Evolutionary conservation across 92 coral and sea anemone species (phyloP).

Genomic region (Bergia puertoricense): DNA sequence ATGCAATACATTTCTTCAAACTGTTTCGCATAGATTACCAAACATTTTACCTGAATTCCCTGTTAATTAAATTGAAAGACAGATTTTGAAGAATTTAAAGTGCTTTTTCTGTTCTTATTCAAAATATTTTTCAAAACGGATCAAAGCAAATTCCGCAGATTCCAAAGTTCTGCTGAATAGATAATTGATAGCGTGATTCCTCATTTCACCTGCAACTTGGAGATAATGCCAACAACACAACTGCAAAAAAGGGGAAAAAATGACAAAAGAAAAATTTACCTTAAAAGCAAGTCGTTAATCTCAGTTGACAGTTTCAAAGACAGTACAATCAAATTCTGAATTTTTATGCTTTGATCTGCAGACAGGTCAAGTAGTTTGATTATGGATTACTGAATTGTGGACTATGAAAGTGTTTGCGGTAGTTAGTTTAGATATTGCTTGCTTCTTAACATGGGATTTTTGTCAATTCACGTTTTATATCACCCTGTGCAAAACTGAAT

Average conservation of each 20-base stretch:
- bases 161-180: no score
- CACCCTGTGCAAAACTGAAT: not conserved
- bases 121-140: not conserved
- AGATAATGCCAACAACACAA: not conserved
- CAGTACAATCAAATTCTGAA: not conserved
- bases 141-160: not conserved
- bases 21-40: not conserved
- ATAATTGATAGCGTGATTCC: not conserved
- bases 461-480: not conserved
- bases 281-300: not conserved
- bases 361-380: no score
- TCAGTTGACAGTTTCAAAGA: not conserved
- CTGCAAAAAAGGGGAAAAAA: not conserved
- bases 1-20: not conserved
- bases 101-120: no score
- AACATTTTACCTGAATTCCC: no score
- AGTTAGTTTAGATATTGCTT: not conserved
- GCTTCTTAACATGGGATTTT: not conserved
- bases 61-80: no score
- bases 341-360: not conserved
- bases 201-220: not conserved
- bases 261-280: not conserved
- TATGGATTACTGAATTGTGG: not conserved
- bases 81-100: no score
- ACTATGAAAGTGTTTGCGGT: not conserved